A percentile compares a stretch with the other conserved stretches of the same genome.
These are phyloP conservation scores for Yasuhikotakia modesta DNA, from an alignment of 2,797 vertebrate genomes.

Conservation along the genomic window DNA sequence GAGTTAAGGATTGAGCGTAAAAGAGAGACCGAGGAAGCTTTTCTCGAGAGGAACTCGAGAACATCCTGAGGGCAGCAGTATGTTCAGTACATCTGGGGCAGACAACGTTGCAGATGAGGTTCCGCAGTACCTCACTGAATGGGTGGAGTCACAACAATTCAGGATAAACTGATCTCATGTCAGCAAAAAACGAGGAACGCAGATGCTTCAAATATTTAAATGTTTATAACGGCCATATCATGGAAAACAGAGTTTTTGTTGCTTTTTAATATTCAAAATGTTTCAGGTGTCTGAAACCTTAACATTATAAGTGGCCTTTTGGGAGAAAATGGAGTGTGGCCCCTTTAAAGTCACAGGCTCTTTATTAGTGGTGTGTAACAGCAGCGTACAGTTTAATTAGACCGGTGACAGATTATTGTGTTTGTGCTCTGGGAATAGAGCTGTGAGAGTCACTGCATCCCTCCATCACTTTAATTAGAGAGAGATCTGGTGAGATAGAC, in stretches of 20 bases:
- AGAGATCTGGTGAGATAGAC: not conserved
- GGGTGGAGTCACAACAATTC: not conserved
- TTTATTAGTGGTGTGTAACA: not conserved
- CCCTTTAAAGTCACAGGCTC: not conserved
- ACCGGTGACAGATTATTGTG: constrained; percentile 16
- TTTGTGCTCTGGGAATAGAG: constrained; percentile 26
- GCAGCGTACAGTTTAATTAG: constrained; percentile 41
- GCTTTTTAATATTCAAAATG: not conserved
- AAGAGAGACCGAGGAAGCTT: not conserved
- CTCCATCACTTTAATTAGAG: constrained; percentile 43
- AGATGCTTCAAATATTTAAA: not conserved
- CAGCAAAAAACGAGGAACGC: not conserved
- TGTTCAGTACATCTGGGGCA: constrained; percentile 31
- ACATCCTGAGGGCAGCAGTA: constrained; percentile 37
- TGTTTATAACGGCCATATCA: not conserved
- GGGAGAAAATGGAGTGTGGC: not conserved
- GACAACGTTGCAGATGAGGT: not conserved
- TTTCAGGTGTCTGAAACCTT: not conserved
- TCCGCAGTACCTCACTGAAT: constrained; percentile 2
- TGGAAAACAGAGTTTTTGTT: not conserved
- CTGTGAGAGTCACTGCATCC: constrained; percentile 24
- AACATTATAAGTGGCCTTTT: not conserved
- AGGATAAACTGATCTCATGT: not conserved
- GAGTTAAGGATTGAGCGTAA: not conserved
- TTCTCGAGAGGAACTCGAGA: not conserved